Conservation (phyloP, 2,113 vertebrate genomes). For the Regulus satrapa region DNA sequence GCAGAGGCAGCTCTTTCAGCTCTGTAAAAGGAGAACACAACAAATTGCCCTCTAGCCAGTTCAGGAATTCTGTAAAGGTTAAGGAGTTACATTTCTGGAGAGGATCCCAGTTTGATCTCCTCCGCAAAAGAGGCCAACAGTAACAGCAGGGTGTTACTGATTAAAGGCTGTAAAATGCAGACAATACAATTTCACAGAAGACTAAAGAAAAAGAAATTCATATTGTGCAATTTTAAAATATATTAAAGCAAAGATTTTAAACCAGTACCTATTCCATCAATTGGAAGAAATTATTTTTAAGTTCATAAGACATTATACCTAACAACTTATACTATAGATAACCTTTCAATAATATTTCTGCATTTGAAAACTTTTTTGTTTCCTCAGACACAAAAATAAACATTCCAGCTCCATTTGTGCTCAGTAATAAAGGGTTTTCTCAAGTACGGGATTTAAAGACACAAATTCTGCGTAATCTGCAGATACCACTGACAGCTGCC, state of each 20-base stretch:
- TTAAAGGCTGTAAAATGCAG: neutral
- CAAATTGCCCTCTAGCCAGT: neutral
- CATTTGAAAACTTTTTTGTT: neutral
- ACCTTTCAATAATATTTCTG: neutral
- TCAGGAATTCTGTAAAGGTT: constrained; percentile 20
- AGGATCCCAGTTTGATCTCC: neutral
- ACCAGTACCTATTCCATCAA: neutral
- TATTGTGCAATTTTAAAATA: neutral
- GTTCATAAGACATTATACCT: neutral
- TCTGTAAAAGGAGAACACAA: neutral
- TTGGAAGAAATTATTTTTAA: neutral
- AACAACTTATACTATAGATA: neutral
- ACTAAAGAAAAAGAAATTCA: neutral
- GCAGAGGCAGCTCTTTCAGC: neutral
- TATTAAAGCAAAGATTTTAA: neutral
- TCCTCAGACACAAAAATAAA: neutral
- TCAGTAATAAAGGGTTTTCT: neutral
- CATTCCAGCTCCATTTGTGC: neutral
- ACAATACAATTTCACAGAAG: neutral
- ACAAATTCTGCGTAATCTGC: neutral
- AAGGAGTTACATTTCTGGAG: constrained; percentile 4
- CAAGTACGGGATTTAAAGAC: neutral
- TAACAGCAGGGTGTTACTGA: neutral
- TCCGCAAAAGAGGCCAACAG: neutral
- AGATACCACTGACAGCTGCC: neutral